phyloP scores from a whole-genome alignment of 2,113 vertebrate species.

The western clawed frog (Xenopus tropicalis) region DNA sequence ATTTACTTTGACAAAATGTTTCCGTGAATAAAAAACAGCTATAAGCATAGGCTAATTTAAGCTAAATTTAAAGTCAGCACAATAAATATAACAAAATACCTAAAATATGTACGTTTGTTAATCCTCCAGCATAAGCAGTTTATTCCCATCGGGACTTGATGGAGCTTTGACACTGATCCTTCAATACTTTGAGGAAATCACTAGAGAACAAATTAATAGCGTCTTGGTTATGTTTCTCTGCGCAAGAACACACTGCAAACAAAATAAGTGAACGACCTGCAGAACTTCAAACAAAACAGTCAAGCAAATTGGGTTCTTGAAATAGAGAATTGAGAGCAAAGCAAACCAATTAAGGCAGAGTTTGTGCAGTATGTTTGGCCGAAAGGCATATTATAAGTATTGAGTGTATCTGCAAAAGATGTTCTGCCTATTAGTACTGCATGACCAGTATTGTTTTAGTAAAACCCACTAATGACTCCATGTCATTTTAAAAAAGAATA shows the following conservation, averaged over 20 bases:
- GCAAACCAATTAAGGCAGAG: constrained; percentile 33
- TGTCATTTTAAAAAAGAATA: background rate
- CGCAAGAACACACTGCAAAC: constrained; percentile 37
- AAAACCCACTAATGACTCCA: background rate
- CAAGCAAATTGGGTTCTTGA: constrained; percentile 32
- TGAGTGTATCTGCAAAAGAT: background rate
- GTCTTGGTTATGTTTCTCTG: constrained; percentile 36
- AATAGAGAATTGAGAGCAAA: constrained; percentile 1
- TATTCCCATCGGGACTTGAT: constrained; percentile 26
- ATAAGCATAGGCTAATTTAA: background rate
- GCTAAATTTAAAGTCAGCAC: constrained; percentile 22
- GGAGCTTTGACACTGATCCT: constrained; percentile 33
- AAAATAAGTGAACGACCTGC: constrained; percentile 37
- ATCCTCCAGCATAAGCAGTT: constrained; percentile 41
- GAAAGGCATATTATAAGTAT: constrained; percentile 9
- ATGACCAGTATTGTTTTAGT: constrained; percentile 5
- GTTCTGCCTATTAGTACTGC: constrained; percentile 1
- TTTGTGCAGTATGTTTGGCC: background rate
- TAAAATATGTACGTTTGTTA: constrained; percentile 33
- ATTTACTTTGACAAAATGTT: no score
- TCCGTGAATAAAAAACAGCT: no score
- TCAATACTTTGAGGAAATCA: constrained; percentile 39
- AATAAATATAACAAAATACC: constrained; percentile 37
- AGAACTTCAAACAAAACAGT: constrained; percentile 38
- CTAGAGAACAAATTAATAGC: constrained; percentile 53